These are phyloP conservation scores for Linepithema humile DNA, from an alignment of 1,140 invertebrate species.

Conservation along the genomic window DNA sequence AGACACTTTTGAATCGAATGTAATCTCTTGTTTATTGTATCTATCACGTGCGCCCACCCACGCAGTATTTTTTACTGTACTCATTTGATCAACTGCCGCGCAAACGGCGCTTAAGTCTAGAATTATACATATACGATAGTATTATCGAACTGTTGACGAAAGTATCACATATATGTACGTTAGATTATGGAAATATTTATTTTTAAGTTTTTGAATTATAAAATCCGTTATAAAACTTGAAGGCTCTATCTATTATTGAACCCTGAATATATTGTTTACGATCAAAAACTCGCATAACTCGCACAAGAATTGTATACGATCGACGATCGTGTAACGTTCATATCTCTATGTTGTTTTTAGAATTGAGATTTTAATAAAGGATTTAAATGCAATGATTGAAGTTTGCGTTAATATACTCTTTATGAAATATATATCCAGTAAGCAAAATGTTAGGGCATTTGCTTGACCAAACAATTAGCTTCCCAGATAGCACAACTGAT, in stretches of 20 bases:
- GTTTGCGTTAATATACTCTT: neutral
- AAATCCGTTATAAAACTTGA: constrained; percentile 70
- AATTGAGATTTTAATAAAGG: constrained; percentile 53
- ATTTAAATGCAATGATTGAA: neutral
- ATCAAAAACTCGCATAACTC: neutral
- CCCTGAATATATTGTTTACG: constrained; percentile 48
- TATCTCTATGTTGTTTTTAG: constrained; percentile 51
- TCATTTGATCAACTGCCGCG: constrained; percentile 62
- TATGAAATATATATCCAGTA: neutral
- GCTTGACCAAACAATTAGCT: neutral
- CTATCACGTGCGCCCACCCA: constrained; percentile 25
- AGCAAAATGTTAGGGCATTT: too few relatives aligned
- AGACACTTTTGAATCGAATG: neutral
- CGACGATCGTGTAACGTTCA: constrained; percentile 4
- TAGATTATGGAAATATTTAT: constrained; percentile 78
- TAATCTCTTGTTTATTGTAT: constrained; percentile 33
- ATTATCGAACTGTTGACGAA: constrained; percentile 78
- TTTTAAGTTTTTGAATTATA: constrained; percentile 79
- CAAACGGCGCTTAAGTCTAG: constrained; percentile 53
- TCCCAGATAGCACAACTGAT: too few relatives aligned
- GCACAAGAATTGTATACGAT: neutral
- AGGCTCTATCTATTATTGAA: constrained; percentile 65
- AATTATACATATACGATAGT: constrained; percentile 60
- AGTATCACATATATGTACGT: constrained; percentile 79
- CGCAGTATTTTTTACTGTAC: constrained; percentile 66